Percentiles rank a stretch among this genome's conserved stretches.
Evolutionary conservation across 2,888 invertebrate genomes (phyloP).

Genomic region (Pomacea canaliculata): DNA sequence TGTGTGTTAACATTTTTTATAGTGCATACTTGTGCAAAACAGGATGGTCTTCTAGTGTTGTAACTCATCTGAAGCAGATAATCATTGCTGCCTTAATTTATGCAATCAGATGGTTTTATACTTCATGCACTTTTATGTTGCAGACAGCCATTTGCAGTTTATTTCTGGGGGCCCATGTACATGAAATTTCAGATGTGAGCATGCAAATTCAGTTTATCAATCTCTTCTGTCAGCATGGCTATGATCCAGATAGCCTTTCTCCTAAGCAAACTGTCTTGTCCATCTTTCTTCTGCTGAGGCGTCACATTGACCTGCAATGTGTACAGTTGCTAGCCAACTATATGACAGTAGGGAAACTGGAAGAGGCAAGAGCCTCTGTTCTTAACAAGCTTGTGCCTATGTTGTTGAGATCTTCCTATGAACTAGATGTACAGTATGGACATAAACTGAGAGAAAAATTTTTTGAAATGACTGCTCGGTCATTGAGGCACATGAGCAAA

Average conservation of each 20-base stretch:
- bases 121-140: not conserved
- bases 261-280: not conserved
- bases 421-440: slow-evolving; percentile 1
- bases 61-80: too few relatives aligned
- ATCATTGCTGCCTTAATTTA: not conserved
- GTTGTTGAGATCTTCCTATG: not conserved
- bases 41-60: too few relatives aligned
- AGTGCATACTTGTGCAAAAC: too few relatives aligned
- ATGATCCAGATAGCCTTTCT: not conserved
- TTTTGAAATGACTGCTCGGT: slow-evolving; percentile 6
- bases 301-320: not conserved
- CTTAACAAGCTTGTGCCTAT: not conserved
- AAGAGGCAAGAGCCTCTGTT: not conserved
- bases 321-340: slow-evolving; percentile 8
- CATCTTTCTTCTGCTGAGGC: slow-evolving; percentile 11
- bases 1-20: too few relatives aligned
- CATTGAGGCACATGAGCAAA: slow-evolving; percentile 21
- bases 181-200: slow-evolving; percentile 10
- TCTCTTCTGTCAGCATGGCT: slow-evolving; percentile 23
- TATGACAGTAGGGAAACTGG: not conserved
- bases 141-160: slow-evolving; percentile 13
- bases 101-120: not conserved
- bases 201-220: slow-evolving; percentile 22
- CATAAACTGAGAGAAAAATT: not conserved
- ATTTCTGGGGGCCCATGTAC: slow-evolving; percentile 11